phyloP scores from a whole-genome alignment of 2,888 invertebrate species.

The Pecten maximus region DNA sequence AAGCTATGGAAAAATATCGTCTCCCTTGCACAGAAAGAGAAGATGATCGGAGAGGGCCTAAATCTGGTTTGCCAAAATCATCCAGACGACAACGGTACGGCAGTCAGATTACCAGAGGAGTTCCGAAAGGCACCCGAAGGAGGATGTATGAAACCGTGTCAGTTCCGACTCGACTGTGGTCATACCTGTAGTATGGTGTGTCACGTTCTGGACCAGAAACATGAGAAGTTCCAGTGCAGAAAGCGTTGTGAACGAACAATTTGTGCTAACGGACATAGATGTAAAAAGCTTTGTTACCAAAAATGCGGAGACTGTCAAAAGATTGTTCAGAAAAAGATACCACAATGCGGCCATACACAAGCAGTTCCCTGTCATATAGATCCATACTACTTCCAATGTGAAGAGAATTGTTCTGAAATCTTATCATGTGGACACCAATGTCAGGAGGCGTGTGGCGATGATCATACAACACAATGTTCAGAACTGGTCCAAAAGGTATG shows the following conservation, averaged over 20 bases:
- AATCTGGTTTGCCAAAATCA: slow-evolving; percentile 76
- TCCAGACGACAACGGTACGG: slow-evolving; percentile 55
- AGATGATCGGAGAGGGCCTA: slow-evolving; percentile 58
- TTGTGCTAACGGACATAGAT: slow-evolving; percentile 60
- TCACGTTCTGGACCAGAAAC: slow-evolving; percentile 80
- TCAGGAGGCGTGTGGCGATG: slow-evolving; percentile 59
- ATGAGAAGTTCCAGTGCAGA: slow-evolving; percentile 81
- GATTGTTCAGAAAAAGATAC: slow-evolving; percentile 82
- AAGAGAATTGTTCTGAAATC: slow-evolving; percentile 39
- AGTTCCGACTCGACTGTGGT: slow-evolving; percentile 65
- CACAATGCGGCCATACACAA: slow-evolving; percentile 80
- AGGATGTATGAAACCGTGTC: slow-evolving; percentile 70
- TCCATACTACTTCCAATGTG: slow-evolving; percentile 68
- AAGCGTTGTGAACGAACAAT: slow-evolving; percentile 62
- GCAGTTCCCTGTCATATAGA: slow-evolving; percentile 70
- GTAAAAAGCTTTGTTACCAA: slow-evolving; percentile 84
- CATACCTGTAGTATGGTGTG: slow-evolving; percentile 68
- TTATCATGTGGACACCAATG: slow-evolving; percentile 66
- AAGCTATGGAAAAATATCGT: slow-evolving; percentile 68
- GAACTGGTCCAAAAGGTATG: slow-evolving; percentile 52
- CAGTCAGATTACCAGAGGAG: slow-evolving; percentile 57
- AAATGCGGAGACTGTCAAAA: slow-evolving; percentile 68
- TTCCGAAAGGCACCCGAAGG: slow-evolving; percentile 67
- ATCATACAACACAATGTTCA: slow-evolving; percentile 55
- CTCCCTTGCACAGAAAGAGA: slow-evolving; percentile 49